Percentiles rank a stretch among this genome's conserved stretches.
Evolutionary conservation across 2,113 vertebrate species (phyloP).

Genomic region (Sebastes fasciatus): DNA sequence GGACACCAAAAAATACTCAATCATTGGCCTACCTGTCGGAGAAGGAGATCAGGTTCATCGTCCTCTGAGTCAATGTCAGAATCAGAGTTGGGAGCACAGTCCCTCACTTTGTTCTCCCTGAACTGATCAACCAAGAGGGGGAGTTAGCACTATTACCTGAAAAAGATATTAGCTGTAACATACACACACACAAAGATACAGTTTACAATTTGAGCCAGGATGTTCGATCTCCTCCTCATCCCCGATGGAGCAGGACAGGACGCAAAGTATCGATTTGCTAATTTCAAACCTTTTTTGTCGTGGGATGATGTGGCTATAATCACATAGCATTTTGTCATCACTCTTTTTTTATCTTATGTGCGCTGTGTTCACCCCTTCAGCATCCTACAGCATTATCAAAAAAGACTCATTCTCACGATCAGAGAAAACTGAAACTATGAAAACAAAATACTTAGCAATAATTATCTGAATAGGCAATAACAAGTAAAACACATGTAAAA

Average conservation of each 20-base stretch:
- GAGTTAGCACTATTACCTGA: neutral
- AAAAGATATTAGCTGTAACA: neutral
- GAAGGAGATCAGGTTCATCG: slow-evolving; percentile 68
- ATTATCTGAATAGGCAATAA: neutral
- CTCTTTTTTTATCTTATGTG: neutral
- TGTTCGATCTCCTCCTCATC: neutral
- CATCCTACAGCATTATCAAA: neutral
- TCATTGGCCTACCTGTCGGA: slow-evolving; percentile 70
- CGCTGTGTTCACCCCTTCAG: neutral
- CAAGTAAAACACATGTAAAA: too few species aligned
- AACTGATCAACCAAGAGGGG: slow-evolving; percentile 53
- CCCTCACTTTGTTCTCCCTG: slow-evolving; percentile 76
- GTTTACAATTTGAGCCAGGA: neutral
- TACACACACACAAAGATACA: neutral
- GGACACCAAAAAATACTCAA: too few species aligned
- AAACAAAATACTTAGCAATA: too few species aligned
- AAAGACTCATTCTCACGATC: neutral
- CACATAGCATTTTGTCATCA: neutral
- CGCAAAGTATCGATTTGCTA: neutral
- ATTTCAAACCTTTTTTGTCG: neutral
- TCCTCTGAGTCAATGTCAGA: slow-evolving; percentile 73
- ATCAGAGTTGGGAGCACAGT: slow-evolving; percentile 63
- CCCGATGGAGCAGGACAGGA: neutral
- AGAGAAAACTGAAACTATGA: neutral
- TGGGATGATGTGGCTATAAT: neutral